phyloP scores from a whole-genome alignment of 2,797 vertebrate genomes.

The Malurus splendens region DNA sequence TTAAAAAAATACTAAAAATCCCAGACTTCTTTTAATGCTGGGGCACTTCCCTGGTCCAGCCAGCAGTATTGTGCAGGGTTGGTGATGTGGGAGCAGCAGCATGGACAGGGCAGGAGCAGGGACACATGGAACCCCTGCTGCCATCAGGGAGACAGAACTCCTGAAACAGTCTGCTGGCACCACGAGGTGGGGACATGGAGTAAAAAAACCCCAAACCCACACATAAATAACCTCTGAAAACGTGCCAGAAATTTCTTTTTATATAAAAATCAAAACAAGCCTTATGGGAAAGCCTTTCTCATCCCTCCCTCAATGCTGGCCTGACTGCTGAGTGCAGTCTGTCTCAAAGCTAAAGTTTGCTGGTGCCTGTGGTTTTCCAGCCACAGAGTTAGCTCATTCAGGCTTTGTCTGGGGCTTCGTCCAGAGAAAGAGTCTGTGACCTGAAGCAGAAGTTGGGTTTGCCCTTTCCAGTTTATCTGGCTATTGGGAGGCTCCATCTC shows the following conservation, averaged over 20 bases:
- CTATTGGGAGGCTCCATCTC: not conserved
- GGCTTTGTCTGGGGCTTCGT: not conserved
- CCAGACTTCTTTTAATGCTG: not conserved
- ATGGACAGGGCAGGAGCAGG: fast-evolving
- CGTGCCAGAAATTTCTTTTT: not conserved
- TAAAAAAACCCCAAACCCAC: not conserved
- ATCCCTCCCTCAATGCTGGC: not conserved
- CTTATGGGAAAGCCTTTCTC: not conserved
- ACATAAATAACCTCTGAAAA: not conserved
- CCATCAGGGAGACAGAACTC: fast-evolving
- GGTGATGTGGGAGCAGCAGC: fast-evolving
- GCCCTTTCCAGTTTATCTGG: not conserved
- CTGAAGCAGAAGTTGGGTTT: not conserved
- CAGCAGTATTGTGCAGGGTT: no score
- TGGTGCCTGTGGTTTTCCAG: not conserved
- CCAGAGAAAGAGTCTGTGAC: not conserved
- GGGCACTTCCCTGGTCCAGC: not conserved
- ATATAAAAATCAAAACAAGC: not conserved
- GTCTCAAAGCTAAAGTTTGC: not conserved
- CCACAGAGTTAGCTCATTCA: not conserved
- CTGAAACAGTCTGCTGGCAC: not conserved
- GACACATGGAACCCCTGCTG: fast-evolving
- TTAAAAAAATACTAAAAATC: not conserved
- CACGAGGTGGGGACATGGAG: not conserved
- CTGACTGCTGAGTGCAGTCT: not conserved